Conservation (phyloP, 2,113 vertebrate species). For the Ursus arctos region DNA sequence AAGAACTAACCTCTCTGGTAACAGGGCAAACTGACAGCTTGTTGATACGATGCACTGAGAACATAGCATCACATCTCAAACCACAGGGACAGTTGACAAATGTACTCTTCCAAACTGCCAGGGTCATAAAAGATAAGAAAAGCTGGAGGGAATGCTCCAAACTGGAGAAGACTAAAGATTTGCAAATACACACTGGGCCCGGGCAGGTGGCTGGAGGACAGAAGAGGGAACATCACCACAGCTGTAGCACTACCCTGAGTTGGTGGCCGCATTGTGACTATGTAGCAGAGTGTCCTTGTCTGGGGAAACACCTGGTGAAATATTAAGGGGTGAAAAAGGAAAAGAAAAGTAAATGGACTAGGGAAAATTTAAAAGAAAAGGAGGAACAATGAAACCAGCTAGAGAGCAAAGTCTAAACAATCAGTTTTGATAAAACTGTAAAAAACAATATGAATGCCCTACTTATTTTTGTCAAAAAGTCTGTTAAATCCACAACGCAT, state of each 20-base stretch:
- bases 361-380: background rate
- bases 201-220: too few relatives aligned
- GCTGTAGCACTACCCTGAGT: background rate
- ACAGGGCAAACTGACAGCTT: background rate
- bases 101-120: background rate
- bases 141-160: background rate
- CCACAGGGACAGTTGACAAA: background rate
- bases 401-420: background rate
- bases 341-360: too few relatives aligned
- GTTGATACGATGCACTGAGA: background rate
- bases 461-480: background rate
- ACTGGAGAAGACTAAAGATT: background rate
- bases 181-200: rapidly evolving
- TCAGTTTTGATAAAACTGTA: background rate
- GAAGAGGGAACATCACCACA: rapidly evolving
- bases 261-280: background rate
- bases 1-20: background rate
- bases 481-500: background rate
- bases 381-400: background rate
- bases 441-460: background rate
- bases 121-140: background rate
- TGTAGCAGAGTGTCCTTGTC: background rate
- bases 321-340: background rate
- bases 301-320: background rate
- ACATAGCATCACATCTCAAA: background rate